Evolutionary conservation across 2,113 vertebrate species (phyloP), one percentile per base, ranked within the genome.

Genomic region (Myxocyprinus asiaticus): DNA sequence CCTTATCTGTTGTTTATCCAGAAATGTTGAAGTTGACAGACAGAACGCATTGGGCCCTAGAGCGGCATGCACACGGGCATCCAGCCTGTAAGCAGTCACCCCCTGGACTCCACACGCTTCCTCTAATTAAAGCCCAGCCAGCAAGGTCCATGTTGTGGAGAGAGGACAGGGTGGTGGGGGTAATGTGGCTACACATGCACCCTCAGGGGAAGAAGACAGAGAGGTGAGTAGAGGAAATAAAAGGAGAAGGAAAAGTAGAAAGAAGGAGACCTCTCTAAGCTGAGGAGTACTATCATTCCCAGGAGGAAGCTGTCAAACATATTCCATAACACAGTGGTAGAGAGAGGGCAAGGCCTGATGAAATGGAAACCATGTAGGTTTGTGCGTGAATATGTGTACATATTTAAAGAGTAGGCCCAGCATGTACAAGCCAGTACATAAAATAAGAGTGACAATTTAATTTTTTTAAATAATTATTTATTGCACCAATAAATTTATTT

Each of bases 281-380:
- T 84, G 75, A 84, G 90, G 89, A 91, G 90, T 88, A 91, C 84
- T 87, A 85, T 86, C 86, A 85, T 86, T 91, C 89, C 90, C 87
- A 86, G 81, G 90, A 91, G 89, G 85, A 75, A 85, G 87, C 90
- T 85, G 89, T 90, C 92, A 92, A 91, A 92, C 91, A 92, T 91
- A 93, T 90, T 91, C 89, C 88, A 91, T 91, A 90, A 90, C 89
- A 91, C 85, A 88, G 90, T 86, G 85, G 88, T 88, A 89, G 90
- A 90, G 88, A 88, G 88, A 81, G 91, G 88, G 85, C 90, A 86
- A 64, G 88, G 86, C 89, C 88, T 89, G 80, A 79, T 87, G 86
- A 88, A 90, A 91, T 90, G 80, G 85, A 90, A 89, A 85, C 90
- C 86, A 75, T 48, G 47, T 48, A 9, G 69, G 47, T 10, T 5